Conservation (phyloP, 2,113 vertebrate genomes). For the Sphyrna mokarran region DNA sequence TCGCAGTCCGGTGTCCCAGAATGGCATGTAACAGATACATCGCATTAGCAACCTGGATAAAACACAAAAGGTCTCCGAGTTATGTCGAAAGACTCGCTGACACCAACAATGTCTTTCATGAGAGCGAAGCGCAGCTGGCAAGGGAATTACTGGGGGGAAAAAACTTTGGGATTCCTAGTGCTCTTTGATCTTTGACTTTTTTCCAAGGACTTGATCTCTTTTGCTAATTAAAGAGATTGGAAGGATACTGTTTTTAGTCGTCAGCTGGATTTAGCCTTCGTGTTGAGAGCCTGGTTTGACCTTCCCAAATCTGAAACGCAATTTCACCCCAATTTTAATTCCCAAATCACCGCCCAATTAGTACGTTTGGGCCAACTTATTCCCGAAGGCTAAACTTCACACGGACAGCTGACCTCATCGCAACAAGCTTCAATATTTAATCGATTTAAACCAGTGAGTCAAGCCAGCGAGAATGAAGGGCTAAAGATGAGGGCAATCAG, state of each 20-base stretch:
- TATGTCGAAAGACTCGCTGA: constrained; percentile 11
- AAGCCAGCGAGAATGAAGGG: neutral
- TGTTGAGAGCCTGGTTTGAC: neutral
- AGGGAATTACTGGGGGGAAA: neutral
- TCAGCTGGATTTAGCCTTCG: neutral
- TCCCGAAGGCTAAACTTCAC: neutral
- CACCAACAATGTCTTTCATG: constrained; percentile 30
- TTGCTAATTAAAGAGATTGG: constrained; percentile 11
- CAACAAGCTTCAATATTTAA: neutral
- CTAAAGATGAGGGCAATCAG: neutral
- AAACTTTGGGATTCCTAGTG: neutral
- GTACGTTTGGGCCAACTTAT: neutral
- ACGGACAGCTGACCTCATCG: neutral
- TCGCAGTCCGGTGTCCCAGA: neutral
- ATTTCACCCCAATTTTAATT: neutral
- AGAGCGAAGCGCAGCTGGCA: constrained; percentile 21
- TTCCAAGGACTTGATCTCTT: neutral
- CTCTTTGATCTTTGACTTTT: constrained; percentile 34
- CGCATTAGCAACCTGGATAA: constrained; percentile 21
- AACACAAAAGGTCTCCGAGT: constrained; percentile 15
- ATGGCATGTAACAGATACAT: constrained; percentile 27
- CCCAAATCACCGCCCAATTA: neutral
- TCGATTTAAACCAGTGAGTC: neutral
- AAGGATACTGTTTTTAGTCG: constrained; percentile 2
- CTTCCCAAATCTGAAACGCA: neutral